These are phyloP conservation scores for Larimichthys polyactis DNA, from an alignment of 2,113 vertebrate species.

Conservation along the genomic window DNA sequence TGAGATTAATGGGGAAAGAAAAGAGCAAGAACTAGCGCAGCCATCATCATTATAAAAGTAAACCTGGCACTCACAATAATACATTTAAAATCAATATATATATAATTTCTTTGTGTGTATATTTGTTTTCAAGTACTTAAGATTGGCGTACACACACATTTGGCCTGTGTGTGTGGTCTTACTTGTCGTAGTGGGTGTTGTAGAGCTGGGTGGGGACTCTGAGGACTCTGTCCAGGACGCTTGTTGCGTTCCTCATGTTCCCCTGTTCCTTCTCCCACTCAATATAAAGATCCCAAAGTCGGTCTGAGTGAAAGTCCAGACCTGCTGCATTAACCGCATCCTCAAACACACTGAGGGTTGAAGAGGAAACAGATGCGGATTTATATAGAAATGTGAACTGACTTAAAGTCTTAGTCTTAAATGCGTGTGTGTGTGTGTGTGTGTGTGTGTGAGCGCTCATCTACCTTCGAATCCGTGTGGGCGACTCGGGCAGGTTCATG, in stretches of 20 bases:
- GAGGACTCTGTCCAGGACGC: slow-evolving; percentile 84
- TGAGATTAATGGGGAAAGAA: not conserved
- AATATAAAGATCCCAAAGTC: slow-evolving; percentile 89
- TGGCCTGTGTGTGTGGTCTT: slow-evolving; percentile 23
- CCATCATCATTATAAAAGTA: too few species aligned
- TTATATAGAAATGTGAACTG: not conserved
- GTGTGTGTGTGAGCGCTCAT: not conserved
- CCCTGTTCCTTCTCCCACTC: slow-evolving; percentile 89
- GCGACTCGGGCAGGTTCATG: slow-evolving; percentile 84
- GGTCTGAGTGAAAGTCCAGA: slow-evolving; percentile 89
- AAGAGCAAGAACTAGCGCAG: not conserved
- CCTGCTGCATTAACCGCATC: slow-evolving; percentile 83
- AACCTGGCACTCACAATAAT: not conserved
- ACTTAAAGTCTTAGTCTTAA: not conserved
- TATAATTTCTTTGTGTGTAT: too few species aligned
- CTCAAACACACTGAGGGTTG: slow-evolving; percentile 84
- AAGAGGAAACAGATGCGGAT: not conserved
- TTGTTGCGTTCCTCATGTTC: slow-evolving; percentile 78
- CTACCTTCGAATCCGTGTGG: slow-evolving; percentile 85
- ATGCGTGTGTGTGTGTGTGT: not conserved
- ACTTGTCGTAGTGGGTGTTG: slow-evolving; percentile 89
- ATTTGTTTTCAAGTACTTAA: slow-evolving; percentile 1
- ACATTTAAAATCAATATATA: not conserved
- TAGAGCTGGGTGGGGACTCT: slow-evolving; percentile 88
- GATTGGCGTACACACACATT: not conserved